Conservation (phyloP, 2,888 invertebrate species). For the Drosophila prostipennis region DNA sequence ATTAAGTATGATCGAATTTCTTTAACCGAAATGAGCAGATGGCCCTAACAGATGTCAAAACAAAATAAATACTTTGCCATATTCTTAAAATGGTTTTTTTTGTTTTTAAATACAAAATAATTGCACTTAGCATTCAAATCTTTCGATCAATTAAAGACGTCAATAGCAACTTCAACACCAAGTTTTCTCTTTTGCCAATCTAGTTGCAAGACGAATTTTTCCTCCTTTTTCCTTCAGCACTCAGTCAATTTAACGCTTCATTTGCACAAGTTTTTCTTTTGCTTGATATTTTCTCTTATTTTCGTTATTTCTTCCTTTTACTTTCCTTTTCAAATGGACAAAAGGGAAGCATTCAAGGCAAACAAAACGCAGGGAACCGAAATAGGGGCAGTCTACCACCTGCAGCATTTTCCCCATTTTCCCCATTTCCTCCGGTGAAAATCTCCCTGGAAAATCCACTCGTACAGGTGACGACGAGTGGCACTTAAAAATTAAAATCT, state of each 20-base stretch:
- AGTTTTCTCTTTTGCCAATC: constrained; percentile 9
- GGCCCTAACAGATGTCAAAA: constrained; percentile 11
- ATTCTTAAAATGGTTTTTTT: not conserved
- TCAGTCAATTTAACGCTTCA: constrained; percentile 68
- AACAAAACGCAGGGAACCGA: constrained; percentile 20
- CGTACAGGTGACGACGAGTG: constrained; percentile 28
- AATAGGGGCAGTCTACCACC: constrained; percentile 15
- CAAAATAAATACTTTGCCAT: not conserved
- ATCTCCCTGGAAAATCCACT: constrained; percentile 10
- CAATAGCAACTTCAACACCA: constrained; percentile 11
- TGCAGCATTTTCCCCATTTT: not conserved
- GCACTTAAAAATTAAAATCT: constrained; percentile 38
- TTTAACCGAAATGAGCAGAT: not conserved
- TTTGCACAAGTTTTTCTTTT: constrained; percentile 51
- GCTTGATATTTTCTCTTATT: constrained; percentile 1
- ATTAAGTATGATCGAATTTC: constrained; percentile 5
- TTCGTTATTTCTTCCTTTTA: constrained; percentile 20
- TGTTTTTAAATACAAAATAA: not conserved
- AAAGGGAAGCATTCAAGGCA: constrained; percentile 38
- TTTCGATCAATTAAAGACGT: constrained; percentile 27
- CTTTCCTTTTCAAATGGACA: constrained; percentile 28
- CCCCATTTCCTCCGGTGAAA: not conserved
- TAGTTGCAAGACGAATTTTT: constrained; percentile 10
- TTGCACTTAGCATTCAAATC: constrained; percentile 8
- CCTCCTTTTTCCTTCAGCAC: constrained; percentile 19